Conservation (phyloP, 2,888 invertebrate genomes). For the Hyposoter dolosus region DNA sequence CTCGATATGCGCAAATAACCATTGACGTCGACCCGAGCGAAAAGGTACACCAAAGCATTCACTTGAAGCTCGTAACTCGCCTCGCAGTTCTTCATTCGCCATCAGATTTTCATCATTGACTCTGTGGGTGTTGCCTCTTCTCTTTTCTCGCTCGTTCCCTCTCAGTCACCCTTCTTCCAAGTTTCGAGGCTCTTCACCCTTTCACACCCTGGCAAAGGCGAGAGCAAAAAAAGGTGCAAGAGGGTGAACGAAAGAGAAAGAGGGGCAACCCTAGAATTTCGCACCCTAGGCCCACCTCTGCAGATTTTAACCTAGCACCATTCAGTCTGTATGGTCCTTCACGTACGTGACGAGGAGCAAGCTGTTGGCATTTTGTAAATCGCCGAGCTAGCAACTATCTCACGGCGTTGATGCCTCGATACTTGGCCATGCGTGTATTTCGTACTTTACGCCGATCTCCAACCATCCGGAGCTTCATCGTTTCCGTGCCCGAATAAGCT, state of each 20-base stretch:
- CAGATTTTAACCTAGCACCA: conserved; percentile 18
- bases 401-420: conserved; percentile 42
- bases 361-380: conserved; percentile 61
- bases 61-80: conserved; percentile 8
- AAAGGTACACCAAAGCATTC: conserved; percentile 35
- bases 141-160: not conserved
- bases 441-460: not conserved
- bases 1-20: conserved; percentile 34
- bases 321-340: conserved; percentile 42
- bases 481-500: conserved; percentile 14
- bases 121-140: conserved; percentile 11
- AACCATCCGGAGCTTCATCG: conserved; percentile 16
- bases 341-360: conserved; percentile 44
- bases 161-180: conserved; percentile 27
- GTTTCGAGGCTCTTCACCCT: conserved; percentile 55
- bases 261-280: conserved; percentile 24
- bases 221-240: conserved; percentile 11
- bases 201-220: conserved; percentile 48
- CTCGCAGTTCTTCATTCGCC: conserved; percentile 29
- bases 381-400: conserved; percentile 57
- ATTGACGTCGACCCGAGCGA: conserved; percentile 37
- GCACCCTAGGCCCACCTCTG: conserved; percentile 25
- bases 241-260: conserved; percentile 32
- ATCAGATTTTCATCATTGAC: conserved; percentile 45
- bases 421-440: conserved; percentile 34